Evolutionary conservation across 2,888 invertebrate genomes (phyloP).

Genomic region (Rugalucina vietnamica): DNA sequence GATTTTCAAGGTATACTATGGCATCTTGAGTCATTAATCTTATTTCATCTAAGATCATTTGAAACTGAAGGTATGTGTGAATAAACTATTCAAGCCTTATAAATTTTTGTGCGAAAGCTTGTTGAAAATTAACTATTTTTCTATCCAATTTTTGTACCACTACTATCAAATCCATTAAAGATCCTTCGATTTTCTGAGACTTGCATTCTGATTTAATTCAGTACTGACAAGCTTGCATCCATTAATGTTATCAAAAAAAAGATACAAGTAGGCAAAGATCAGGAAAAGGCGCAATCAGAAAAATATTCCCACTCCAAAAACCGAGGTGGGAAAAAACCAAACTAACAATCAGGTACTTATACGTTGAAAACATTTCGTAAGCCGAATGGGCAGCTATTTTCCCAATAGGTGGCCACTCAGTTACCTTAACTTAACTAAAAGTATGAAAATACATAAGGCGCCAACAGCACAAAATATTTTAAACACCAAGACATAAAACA

Average conservation of each 20-base stretch:
- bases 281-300: too few relatives aligned
- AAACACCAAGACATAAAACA: too few relatives aligned
- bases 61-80: not conserved
- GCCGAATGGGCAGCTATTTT: too few relatives aligned
- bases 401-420: too few relatives aligned
- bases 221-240: not conserved
- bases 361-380: too few relatives aligned
- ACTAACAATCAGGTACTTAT: too few relatives aligned
- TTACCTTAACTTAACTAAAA: too few relatives aligned
- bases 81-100: not conserved
- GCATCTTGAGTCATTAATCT: not conserved
- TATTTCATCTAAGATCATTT: constrained; percentile 26
- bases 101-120: not conserved
- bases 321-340: too few relatives aligned
- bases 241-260: not conserved
- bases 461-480: not conserved
- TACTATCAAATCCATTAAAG: not conserved
- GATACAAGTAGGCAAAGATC: too few relatives aligned
- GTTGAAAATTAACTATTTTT: not conserved
- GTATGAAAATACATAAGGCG: too few relatives aligned
- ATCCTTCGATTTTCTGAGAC: not conserved
- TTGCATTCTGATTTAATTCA: not conserved
- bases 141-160: not conserved
- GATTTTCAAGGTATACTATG: constrained; percentile 1
- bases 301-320: too few relatives aligned